A percentile compares a stretch with the other conserved stretches of the same genome.
These are phyloP conservation scores for Rhincodon typus DNA, from an alignment of 2,797 vertebrate species.

Conservation along the genomic window DNA sequence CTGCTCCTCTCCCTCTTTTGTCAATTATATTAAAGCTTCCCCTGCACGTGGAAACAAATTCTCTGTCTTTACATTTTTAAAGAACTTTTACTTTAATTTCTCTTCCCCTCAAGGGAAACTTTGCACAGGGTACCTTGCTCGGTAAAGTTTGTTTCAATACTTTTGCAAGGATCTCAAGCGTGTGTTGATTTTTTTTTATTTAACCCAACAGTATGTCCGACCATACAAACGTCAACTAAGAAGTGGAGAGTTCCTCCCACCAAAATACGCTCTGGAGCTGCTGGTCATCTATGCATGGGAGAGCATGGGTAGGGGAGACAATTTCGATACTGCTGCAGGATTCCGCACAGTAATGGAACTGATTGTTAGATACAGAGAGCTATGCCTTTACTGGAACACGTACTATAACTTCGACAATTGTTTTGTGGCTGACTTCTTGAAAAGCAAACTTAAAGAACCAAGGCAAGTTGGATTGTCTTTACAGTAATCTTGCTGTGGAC, in stretches of 20 bases:
- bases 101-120: not conserved
- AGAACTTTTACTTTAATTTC: not conserved
- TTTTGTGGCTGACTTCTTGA: constrained; percentile 41
- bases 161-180: not conserved
- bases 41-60: not conserved
- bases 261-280: constrained; percentile 55
- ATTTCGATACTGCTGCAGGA: constrained; percentile 40
- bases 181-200: not conserved
- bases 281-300: constrained; percentile 58
- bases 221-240: not conserved
- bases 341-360: constrained; percentile 50
- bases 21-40: not conserved
- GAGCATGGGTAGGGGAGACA: not conserved
- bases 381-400: constrained; percentile 55
- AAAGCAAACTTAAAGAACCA: not conserved
- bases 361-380: not conserved
- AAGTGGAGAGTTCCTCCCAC: constrained; percentile 37
- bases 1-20: not conserved
- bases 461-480: constrained; percentile 39
- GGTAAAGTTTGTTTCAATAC: not conserved
- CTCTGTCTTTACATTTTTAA: not conserved
- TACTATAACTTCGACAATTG: constrained; percentile 47
- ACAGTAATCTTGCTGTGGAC: not conserved
- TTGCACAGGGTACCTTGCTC: not conserved
- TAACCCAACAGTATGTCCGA: not conserved